Conservation (phyloP, 2,797 vertebrate species). For the Naso thynnoides region DNA sequence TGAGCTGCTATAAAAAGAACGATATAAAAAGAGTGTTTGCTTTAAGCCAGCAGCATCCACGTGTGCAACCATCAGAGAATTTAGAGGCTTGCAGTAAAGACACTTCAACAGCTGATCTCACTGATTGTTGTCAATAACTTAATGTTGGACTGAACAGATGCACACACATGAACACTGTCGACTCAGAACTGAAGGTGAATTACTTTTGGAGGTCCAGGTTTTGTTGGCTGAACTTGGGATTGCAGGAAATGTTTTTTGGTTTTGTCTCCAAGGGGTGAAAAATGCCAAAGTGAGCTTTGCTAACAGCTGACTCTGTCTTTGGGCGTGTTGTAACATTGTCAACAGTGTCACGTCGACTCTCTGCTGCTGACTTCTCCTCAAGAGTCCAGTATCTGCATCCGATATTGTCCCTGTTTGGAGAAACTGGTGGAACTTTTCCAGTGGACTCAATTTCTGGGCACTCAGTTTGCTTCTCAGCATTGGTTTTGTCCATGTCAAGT, state of each 20-base stretch:
- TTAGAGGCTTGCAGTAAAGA: conserved; percentile 19
- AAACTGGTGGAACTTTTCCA: conserved; percentile 15
- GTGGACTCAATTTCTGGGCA: conserved; percentile 46
- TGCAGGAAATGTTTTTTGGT: conserved; percentile 1
- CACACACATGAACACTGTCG: background rate
- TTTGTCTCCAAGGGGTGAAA: conserved; percentile 39
- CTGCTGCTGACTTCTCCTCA: conserved; percentile 21
- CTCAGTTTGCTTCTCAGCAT: conserved; percentile 29
- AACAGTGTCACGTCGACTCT: conserved; percentile 1
- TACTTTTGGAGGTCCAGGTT: conserved; percentile 81
- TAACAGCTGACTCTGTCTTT: background rate
- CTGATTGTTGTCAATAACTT: no score
- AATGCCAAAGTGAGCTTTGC: background rate
- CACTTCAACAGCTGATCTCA: conserved; percentile 12
- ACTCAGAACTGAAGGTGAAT: conserved; percentile 41
- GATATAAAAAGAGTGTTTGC: conserved; percentile 31
- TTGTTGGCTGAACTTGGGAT: conserved; percentile 28
- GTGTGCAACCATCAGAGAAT: conserved; percentile 5
- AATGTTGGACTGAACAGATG: no score
- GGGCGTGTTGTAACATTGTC: background rate
- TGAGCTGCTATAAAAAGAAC: conserved; percentile 53
- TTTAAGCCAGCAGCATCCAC: conserved; percentile 8
- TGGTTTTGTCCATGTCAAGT: background rate
- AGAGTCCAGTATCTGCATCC: conserved; percentile 3
- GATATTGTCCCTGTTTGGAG: background rate